These are phyloP conservation scores for Spea bombifrons DNA, from an alignment of 2,113 vertebrate species.

Conservation along the genomic window DNA sequence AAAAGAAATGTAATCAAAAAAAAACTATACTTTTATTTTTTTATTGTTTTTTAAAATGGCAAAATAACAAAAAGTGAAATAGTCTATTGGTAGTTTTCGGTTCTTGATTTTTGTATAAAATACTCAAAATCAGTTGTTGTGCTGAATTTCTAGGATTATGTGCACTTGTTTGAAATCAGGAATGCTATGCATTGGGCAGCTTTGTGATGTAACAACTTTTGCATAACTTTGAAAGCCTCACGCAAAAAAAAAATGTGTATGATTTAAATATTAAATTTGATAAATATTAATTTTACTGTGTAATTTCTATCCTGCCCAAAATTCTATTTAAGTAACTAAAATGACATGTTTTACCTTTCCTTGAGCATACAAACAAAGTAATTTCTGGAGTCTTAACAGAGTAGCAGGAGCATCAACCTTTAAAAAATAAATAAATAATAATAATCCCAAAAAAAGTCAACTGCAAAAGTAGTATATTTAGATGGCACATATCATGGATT, in stretches of 20 bases:
- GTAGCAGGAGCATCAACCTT: background rate
- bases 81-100: too few relatives aligned
- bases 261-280: background rate
- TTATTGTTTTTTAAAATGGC: too few relatives aligned
- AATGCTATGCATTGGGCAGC: too few relatives aligned
- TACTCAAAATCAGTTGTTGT: background rate
- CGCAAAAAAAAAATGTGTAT: too few relatives aligned
- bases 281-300: background rate
- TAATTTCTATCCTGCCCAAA: background rate
- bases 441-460: too few relatives aligned
- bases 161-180: too few relatives aligned
- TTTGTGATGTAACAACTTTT: too few relatives aligned
- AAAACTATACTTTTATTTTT: background rate
- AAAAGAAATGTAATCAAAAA: background rate
- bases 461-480: too few relatives aligned
- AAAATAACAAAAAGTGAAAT: too few relatives aligned
- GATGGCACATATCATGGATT: background rate
- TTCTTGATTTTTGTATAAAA: background rate
- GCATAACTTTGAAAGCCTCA: too few relatives aligned
- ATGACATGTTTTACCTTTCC: constrained; percentile 7
- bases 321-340: background rate
- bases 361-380: background rate
- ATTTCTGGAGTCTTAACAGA: background rate
- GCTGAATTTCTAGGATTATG: background rate
- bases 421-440: background rate